Evolutionary conservation across 2,113 vertebrate species (phyloP), one percentile per base, ranked within the genome.

Genomic region (pig (Sus scrofa)): DNA sequence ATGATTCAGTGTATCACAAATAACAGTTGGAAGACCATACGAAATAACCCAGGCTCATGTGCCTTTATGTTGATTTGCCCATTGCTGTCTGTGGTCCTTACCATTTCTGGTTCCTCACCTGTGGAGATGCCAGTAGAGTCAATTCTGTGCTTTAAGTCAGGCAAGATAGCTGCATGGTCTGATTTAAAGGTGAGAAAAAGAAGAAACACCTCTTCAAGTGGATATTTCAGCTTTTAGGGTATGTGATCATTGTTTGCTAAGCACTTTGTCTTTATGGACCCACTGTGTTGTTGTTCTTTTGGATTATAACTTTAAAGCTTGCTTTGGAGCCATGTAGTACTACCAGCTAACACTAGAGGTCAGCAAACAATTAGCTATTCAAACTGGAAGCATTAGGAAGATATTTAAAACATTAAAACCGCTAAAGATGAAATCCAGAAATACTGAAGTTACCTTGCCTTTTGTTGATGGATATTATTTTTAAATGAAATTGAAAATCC

Each of bases 311-410:
- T 84, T 65, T 89, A n/a, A 95, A 73, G 68, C 8, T 58, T 16
- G 22, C 58, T 95, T 95, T 84, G n/a, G 88, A 70, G 24, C 13
- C 68, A 7, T 98, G 97, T 81, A 97, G 90, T 98, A 89, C 91
- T 75, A 37, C 8, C 50, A 89, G 6, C 26, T 50, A 93, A 97
- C 98, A 97, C 98, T 60, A 98, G 98, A 98, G 98, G 98, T 98
- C 98, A 98, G 97, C 95, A 93, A 85, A 94, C 24, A 89, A 67
- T 58, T 58, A 95, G 52, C 90, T 81, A 7, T 50, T 89, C 50
- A 89, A 50, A 91, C 22, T 65, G 81, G 27, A 71, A 78, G 37
- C 22, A 13, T 58, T 87, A 34, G 16, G 7, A 16, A 83, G 73
- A 30, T 44, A 37, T 39, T 81, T 85, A 77, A 78, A 50, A 74